A percentile compares a stretch with the other conserved stretches of the same genome.
These are phyloP conservation scores for Tilapia sparmanii DNA, from an alignment of 2,113 vertebrate species.

Conservation along the genomic window DNA sequence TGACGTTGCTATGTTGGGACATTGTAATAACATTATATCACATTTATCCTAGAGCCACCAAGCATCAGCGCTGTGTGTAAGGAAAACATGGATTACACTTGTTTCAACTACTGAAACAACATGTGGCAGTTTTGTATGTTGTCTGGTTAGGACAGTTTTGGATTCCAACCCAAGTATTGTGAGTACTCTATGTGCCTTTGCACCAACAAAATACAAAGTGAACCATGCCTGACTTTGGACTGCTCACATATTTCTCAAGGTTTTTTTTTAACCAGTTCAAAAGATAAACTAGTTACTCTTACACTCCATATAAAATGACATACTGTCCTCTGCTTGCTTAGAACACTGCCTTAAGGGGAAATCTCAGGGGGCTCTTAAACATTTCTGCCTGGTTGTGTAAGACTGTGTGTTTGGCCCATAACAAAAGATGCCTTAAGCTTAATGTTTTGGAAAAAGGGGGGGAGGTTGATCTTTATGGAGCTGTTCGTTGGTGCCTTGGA, in stretches of 20 bases:
- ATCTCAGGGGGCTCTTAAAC: slow-evolving; percentile 61
- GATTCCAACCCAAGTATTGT: neutral
- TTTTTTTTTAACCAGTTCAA: neutral
- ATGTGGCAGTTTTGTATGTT: neutral
- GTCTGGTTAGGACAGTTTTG: neutral
- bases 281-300: slow-evolving; percentile 27
- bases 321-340: slow-evolving; percentile 31
- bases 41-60: neutral
- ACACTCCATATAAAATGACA: slow-evolving; percentile 52
- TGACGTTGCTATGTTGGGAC: neutral
- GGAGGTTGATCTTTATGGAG: slow-evolving; percentile 25
- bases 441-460: slow-evolving; percentile 62
- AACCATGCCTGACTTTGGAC: neutral
- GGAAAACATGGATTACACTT: neutral
- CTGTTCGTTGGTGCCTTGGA: slow-evolving; percentile 20
- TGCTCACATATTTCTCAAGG: neutral
- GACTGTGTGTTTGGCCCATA: slow-evolving; percentile 36
- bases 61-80: neutral
- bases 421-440: slow-evolving; percentile 65
- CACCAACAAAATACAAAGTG: neutral
- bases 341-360: slow-evolving; percentile 35
- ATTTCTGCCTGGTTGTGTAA: slow-evolving; percentile 65
- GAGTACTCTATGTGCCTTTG: neutral
- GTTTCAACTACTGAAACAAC: neutral
- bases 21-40: neutral